Evolutionary conservation across 1,140 invertebrate species (phyloP).

Genomic region (Danaus plexippus): DNA sequence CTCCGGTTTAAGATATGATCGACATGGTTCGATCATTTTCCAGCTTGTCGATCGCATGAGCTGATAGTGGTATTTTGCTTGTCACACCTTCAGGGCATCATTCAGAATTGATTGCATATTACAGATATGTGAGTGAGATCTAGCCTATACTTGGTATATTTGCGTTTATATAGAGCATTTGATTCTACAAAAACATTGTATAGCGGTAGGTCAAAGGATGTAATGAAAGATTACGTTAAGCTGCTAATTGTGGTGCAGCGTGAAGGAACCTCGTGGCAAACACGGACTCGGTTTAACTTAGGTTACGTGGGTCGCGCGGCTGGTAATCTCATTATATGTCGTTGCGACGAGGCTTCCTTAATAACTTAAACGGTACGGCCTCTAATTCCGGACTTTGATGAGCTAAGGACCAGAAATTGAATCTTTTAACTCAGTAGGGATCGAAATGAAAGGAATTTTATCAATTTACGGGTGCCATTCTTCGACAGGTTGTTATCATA

Average conservation of each 20-base stretch:
- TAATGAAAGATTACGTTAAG: constrained; percentile 17
- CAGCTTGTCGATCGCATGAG: constrained; percentile 16
- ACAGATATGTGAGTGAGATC: no score
- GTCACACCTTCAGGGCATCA: constrained; percentile 18
- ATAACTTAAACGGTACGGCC: constrained; percentile 48
- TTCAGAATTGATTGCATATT: constrained; percentile 8
- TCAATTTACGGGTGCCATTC: no score
- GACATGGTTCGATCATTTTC: constrained; percentile 13
- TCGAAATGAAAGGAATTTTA: no score
- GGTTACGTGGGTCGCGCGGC: constrained; percentile 28
- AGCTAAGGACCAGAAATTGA: constrained; percentile 17
- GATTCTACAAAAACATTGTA: no score
- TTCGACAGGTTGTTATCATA: no score
- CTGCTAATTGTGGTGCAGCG: constrained; percentile 17
- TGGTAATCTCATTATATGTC: constrained; percentile 53
- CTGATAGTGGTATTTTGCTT: constrained; percentile 18
- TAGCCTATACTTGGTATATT: no score
- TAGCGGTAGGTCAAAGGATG: no score
- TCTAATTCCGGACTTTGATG: constrained; percentile 39
- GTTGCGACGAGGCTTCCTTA: constrained; percentile 54
- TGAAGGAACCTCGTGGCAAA: constrained; percentile 20
- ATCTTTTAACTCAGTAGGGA: constrained; percentile 13
- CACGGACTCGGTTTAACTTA: constrained; percentile 28
- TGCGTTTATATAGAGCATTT: no score
- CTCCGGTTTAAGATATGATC: constrained; percentile 8